phyloP scores from a whole-genome alignment of 2,113 vertebrate genomes.

The Hirundichthys speculiger region DNA sequence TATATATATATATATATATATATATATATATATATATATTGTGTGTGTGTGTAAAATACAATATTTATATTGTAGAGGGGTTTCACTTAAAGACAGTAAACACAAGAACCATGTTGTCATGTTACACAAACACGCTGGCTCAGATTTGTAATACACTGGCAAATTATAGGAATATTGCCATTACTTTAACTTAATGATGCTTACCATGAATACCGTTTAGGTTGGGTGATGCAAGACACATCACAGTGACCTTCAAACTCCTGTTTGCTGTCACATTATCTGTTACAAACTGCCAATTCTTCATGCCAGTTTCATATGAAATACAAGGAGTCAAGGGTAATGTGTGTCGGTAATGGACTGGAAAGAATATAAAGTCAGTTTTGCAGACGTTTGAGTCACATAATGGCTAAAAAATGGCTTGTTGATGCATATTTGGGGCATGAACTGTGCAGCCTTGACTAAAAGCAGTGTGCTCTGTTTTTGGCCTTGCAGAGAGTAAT shows the following conservation, averaged over 20 bases:
- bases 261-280: constrained; percentile 49
- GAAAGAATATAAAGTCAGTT: constrained; percentile 35
- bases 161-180: constrained; percentile 24
- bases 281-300: constrained; percentile 50
- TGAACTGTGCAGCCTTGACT: constrained; percentile 15
- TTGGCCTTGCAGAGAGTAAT: neutral
- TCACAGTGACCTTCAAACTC: constrained; percentile 56
- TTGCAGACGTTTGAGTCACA: constrained; percentile 32
- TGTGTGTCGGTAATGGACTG: constrained; percentile 41
- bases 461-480: constrained; percentile 3
- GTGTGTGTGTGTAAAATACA: too few species aligned
- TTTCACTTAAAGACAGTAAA: too few species aligned
- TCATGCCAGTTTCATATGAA: constrained; percentile 60
- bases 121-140: constrained; percentile 2
- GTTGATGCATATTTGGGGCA: constrained; percentile 13
- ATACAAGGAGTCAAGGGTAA: constrained; percentile 50
- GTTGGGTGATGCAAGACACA: constrained; percentile 28
- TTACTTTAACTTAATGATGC: constrained; percentile 26
- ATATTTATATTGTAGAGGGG: too few species aligned
- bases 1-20: too few species aligned
- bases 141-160: constrained; percentile 13
- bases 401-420: constrained; percentile 34
- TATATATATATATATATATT: too few species aligned
- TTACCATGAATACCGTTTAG: constrained; percentile 19
- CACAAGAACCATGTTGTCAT: too few species aligned